Evolutionary conservation across 2,113 vertebrate species (phyloP).

Genomic region (Zosterops hypoxanthus): DNA sequence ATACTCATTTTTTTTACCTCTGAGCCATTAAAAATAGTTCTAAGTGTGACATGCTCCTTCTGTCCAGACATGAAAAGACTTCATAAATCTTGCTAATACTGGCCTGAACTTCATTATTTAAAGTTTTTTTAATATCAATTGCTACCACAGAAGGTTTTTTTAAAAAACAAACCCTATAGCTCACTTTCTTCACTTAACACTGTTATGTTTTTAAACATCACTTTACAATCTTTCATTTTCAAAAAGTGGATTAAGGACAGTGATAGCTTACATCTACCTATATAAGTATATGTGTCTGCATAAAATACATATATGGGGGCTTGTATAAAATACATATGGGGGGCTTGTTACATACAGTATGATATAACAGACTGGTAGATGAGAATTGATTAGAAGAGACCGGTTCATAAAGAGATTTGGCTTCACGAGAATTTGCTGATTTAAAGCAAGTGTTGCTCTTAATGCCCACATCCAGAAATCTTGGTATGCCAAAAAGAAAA

Average conservation of each 20-base stretch:
- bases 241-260: background rate
- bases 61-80: background rate
- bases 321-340: background rate
- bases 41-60: background rate
- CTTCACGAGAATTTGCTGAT: background rate
- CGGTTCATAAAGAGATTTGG: background rate
- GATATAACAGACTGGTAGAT: background rate
- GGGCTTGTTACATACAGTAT: background rate
- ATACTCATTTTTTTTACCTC: background rate
- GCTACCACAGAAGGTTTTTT: background rate
- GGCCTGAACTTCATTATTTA: background rate
- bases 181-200: background rate
- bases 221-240: background rate
- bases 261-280: background rate
- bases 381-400: background rate
- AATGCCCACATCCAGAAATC: background rate
- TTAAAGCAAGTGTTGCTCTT: background rate
- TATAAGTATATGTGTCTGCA: background rate
- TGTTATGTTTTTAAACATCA: background rate
- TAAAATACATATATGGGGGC: background rate
- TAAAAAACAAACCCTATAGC: background rate
- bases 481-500: background rate
- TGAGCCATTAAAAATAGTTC: slow-evolving; percentile 8
- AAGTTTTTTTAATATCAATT: background rate
- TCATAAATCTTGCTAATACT: background rate